These are phyloP conservation scores for Hucho hucho DNA, from an alignment of 2,113 vertebrate species.

Conservation along the genomic window DNA sequence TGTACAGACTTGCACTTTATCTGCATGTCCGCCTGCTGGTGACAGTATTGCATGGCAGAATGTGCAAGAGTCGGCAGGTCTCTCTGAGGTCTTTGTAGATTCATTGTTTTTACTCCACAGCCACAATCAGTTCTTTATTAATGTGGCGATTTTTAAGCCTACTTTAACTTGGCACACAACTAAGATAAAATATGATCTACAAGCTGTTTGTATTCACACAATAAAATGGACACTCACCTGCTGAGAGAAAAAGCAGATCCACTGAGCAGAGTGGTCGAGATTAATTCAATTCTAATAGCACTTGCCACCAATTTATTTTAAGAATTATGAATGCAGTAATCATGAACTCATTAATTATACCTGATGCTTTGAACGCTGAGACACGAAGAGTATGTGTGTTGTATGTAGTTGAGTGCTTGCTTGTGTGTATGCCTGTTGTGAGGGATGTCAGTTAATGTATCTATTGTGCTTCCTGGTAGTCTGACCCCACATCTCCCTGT, in stretches of 20 bases:
- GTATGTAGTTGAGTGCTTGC: not conserved
- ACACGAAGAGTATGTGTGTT: constrained; percentile 3
- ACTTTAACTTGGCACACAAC: not conserved
- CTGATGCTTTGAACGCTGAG: not conserved
- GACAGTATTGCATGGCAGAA: constrained; percentile 69
- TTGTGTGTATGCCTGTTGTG: constrained; percentile 1
- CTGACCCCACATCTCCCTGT: no score
- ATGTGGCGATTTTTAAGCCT: constrained; percentile 33
- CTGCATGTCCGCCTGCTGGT: constrained; percentile 67
- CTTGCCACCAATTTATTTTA: constrained; percentile 35
- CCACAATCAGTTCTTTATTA: constrained; percentile 51
- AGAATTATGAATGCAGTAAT: not conserved
- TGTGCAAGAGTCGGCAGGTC: constrained; percentile 34
- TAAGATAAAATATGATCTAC: constrained; percentile 1
- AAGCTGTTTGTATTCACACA: constrained; percentile 1
- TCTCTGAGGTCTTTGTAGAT: constrained; percentile 59
- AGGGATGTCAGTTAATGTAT: constrained; percentile 18
- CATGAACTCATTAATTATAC: not conserved
- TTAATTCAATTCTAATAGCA: constrained; percentile 53
- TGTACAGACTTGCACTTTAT: constrained; percentile 66
- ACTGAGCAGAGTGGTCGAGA: not conserved
- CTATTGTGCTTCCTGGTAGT: constrained; percentile 40
- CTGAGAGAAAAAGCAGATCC: no score
- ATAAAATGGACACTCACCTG: not conserved
- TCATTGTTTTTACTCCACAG: constrained; percentile 47